phyloP scores from a whole-genome alignment of 2,888 invertebrate genomes.

The Cheilosia urbana region DNA sequence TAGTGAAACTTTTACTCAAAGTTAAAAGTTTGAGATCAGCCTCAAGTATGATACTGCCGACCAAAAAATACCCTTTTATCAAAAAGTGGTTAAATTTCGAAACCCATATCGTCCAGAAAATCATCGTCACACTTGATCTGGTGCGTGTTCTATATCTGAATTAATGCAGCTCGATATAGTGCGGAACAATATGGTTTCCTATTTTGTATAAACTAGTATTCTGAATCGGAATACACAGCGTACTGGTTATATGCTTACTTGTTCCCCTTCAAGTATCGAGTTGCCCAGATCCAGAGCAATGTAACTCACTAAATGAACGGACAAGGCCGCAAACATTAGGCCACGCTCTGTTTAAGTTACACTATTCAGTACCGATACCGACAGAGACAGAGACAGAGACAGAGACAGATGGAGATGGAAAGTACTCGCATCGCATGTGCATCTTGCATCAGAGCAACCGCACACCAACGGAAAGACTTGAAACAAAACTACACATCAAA shows the following conservation, averaged over 20 bases:
- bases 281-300: slow-evolving; percentile 23
- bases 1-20: too few species aligned
- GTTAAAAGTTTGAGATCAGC: too few species aligned
- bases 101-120: too few species aligned
- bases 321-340: slow-evolving; percentile 65
- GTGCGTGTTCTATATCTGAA: too few species aligned
- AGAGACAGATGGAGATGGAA: slow-evolving; percentile 21
- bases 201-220: slow-evolving; percentile 6
- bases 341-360: slow-evolving; percentile 55
- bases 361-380: slow-evolving; percentile 14
- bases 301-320: slow-evolving; percentile 56
- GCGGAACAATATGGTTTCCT: slow-evolving; percentile 6
- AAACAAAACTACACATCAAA: slow-evolving; percentile 20
- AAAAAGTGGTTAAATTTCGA: too few species aligned
- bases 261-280: slow-evolving; percentile 25
- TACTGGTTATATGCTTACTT: background rate
- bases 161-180: background rate
- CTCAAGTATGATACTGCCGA: too few species aligned
- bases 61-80: too few species aligned
- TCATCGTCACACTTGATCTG: too few species aligned
- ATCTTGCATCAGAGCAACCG: slow-evolving; percentile 41
- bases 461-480: slow-evolving; percentile 43
- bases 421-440: slow-evolving; percentile 6
- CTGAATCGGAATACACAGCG: background rate
- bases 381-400: too few species aligned